phyloP scores from a whole-genome alignment of 2,888 invertebrate genomes.

The Nomada hirtipes region DNA sequence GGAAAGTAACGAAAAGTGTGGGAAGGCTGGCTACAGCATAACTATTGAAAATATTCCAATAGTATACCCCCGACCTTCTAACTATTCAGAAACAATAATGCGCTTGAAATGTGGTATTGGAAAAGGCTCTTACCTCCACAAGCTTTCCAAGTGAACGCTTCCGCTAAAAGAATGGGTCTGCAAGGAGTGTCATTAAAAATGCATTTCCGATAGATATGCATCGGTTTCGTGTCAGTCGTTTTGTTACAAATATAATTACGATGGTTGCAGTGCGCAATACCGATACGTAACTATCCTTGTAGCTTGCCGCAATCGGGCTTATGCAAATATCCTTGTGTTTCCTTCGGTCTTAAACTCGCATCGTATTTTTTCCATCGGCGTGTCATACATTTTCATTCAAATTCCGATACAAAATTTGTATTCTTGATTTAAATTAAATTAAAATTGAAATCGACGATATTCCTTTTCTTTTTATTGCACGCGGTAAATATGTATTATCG shows the following conservation, averaged over 20 bases:
- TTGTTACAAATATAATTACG: constrained; percentile 53
- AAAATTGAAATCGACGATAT: too few species aligned
- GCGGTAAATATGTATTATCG: neutral
- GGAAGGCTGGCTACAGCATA: too few species aligned
- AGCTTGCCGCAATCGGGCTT: constrained; percentile 57
- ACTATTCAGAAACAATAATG: too few species aligned
- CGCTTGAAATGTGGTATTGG: neutral
- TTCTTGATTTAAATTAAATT: too few species aligned
- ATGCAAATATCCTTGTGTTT: constrained; percentile 57
- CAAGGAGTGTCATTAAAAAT: constrained; percentile 22
- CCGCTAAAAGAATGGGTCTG: constrained; percentile 11
- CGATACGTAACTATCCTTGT: constrained; percentile 58
- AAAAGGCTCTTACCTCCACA: neutral
- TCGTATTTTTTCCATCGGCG: constrained; percentile 10
- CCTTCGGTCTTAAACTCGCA: constrained; percentile 35
- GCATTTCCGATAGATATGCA: constrained; percentile 24
- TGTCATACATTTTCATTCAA: neutral
- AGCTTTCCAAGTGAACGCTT: constrained; percentile 9
- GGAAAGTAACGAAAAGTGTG: too few species aligned
- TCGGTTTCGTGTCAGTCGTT: constrained; percentile 25
- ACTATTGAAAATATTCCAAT: too few species aligned
- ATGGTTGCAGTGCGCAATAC: constrained; percentile 43
- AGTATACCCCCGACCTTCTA: too few species aligned
- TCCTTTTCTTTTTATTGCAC: neutral
- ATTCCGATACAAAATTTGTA: too few species aligned